Evolutionary conservation across 2,113 vertebrate species (phyloP).

Genomic region (Mugil cephalus): DNA sequence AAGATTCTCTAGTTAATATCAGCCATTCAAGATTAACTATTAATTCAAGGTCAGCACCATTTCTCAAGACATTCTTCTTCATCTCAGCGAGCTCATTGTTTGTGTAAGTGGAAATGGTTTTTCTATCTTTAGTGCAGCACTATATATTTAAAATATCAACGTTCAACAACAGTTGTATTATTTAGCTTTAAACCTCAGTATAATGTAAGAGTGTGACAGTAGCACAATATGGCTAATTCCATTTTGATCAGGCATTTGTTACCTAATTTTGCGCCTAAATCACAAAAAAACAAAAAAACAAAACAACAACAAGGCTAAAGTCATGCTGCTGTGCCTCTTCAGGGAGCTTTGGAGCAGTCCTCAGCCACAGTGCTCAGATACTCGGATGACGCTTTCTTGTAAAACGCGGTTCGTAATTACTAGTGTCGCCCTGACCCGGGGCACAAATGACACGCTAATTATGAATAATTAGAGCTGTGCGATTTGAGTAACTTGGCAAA

Average conservation of each 20-base stretch:
- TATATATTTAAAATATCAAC: no score
- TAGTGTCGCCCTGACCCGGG: slow-evolving; percentile 48
- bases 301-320: background rate
- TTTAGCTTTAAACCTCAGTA: no score
- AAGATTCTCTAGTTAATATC: no score
- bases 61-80: no score
- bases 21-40: no score
- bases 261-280: background rate
- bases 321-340: background rate
- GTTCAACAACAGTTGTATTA: no score
- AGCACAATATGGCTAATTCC: background rate
- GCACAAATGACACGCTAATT: slow-evolving; percentile 62
- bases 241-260: background rate
- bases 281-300: background rate
- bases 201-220: no score
- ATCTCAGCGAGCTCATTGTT: no score
- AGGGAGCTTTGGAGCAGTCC: background rate
- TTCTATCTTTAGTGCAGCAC: no score
- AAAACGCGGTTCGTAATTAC: slow-evolving; percentile 61
- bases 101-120: no score
- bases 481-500: slow-evolving; percentile 50
- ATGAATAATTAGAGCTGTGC: slow-evolving; percentile 65
- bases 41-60: no score
- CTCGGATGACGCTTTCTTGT: slow-evolving; percentile 25
- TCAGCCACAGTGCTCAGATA: background rate